A percentile compares a stretch with the other conserved stretches of the same genome.
These are phyloP conservation scores for Macrosteles quadrilineatus DNA, from an alignment of 1,140 invertebrate genomes.

Conservation along the genomic window DNA sequence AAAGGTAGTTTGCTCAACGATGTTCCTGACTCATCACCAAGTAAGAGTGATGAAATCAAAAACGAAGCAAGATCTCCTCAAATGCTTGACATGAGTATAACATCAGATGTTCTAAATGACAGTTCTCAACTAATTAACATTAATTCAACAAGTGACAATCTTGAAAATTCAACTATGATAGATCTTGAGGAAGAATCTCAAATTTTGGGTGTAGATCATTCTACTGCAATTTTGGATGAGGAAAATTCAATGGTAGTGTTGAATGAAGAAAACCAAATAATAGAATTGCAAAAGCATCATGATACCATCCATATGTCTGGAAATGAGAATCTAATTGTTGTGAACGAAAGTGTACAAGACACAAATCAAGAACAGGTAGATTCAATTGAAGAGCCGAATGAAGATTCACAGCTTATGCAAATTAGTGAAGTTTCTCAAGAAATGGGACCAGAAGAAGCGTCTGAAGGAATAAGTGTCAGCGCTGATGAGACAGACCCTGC, in stretches of 20 bases:
- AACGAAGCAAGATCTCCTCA: background rate
- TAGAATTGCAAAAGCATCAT: background rate
- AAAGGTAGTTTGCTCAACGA: background rate
- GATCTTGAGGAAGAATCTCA: slow-evolving; percentile 3
- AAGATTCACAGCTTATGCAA: slow-evolving; percentile 14
- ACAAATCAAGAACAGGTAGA: background rate
- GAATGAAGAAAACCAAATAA: background rate
- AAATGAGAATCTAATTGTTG: slow-evolving; percentile 1
- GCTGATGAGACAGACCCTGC: background rate
- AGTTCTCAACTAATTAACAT: background rate
- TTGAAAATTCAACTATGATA: background rate
- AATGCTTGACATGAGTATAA: background rate
- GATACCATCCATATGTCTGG: background rate
- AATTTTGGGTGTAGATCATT: background rate
- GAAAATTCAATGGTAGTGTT: slow-evolving; percentile 6
- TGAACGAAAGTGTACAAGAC: background rate
- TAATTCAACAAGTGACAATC: background rate
- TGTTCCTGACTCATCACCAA: background rate
- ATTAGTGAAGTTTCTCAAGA: slow-evolving; percentile 1
- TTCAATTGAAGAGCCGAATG: background rate
- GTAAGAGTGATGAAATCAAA: background rate
- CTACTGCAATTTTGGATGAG: background rate
- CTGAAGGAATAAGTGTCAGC: background rate
- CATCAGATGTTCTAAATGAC: slow-evolving; percentile 4
- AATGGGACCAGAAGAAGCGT: background rate